These are phyloP conservation scores for Liasis olivaceus DNA, from an alignment of 2,797 vertebrate genomes.

Conservation along the genomic window DNA sequence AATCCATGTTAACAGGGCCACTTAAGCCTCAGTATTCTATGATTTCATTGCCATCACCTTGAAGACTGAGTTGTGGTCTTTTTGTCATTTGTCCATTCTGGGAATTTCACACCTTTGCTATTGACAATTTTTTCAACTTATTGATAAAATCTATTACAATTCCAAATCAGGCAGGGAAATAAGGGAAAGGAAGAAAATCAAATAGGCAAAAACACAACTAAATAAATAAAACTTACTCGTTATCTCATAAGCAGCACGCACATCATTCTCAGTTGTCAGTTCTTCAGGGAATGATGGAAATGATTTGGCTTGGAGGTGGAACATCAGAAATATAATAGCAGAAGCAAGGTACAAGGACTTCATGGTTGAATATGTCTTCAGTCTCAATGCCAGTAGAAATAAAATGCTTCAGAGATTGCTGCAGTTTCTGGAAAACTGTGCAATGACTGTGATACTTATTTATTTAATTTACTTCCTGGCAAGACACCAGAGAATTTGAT, in stretches of 20 bases:
- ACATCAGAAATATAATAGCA: neutral
- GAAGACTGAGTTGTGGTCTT: too few species aligned
- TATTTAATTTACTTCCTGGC: neutral
- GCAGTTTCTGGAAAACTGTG: neutral
- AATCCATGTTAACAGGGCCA: too few species aligned
- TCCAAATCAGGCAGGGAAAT: too few species aligned
- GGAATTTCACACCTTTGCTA: too few species aligned
- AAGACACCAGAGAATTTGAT: neutral
- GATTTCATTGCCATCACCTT: too few species aligned
- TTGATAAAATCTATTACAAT: too few species aligned
- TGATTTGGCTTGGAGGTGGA: neutral
- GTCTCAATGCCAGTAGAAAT: neutral
- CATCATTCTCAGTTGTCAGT: neutral
- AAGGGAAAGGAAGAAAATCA: too few species aligned
- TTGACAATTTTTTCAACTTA: too few species aligned
- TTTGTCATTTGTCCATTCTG: too few species aligned
- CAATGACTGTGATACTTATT: neutral
- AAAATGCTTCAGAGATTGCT: too few species aligned
- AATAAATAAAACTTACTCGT: neutral
- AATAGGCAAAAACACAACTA: too few species aligned
- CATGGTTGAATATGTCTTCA: neutral
- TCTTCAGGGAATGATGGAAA: neutral
- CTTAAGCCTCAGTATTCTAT: too few species aligned
- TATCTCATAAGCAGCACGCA: neutral
- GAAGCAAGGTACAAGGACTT: neutral